These are phyloP conservation scores for Ceyx melanurus DNA, from an alignment of 2,113 vertebrate genomes.

Conservation along the genomic window DNA sequence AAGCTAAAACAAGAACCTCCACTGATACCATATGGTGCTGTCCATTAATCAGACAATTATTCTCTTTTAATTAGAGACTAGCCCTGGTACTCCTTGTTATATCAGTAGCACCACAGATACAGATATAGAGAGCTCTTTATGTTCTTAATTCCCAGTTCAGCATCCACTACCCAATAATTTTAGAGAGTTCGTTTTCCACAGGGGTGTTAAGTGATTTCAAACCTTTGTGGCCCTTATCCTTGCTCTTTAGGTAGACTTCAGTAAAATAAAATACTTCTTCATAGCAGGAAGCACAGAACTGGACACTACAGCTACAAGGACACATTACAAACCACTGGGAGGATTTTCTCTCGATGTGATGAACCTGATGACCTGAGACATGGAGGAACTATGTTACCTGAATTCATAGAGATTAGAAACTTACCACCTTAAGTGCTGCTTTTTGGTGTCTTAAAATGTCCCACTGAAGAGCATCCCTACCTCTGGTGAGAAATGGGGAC, in stretches of 20 bases:
- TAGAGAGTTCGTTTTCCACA: not conserved
- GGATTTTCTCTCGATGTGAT: not conserved
- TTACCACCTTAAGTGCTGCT: not conserved
- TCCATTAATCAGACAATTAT: slow-evolving; percentile 15
- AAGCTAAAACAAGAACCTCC: not conserved
- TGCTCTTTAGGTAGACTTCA: not conserved
- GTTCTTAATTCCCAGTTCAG: not conserved
- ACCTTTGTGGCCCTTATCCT: not conserved
- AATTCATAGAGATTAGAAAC: not conserved
- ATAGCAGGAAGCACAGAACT: not conserved
- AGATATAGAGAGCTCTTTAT: not conserved
- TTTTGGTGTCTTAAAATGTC: not conserved
- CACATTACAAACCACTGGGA: not conserved
- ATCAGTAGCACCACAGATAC: not conserved
- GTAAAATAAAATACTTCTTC: not conserved
- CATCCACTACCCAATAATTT: not conserved
- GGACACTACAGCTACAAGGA: not conserved
- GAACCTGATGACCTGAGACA: not conserved
- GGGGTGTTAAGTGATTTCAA: not conserved
- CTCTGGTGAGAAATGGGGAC: not conserved
- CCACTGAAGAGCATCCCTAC: not conserved
- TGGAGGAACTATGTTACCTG: not conserved
- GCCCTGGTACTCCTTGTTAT: not conserved
- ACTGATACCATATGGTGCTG: slow-evolving; percentile 28
- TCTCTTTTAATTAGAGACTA: slow-evolving; percentile 15